Evolutionary conservation across 1,140 invertebrate genomes (phyloP), one percentile per base, ranked within the genome.

Genomic region (Eurosta solidaginis): DNA sequence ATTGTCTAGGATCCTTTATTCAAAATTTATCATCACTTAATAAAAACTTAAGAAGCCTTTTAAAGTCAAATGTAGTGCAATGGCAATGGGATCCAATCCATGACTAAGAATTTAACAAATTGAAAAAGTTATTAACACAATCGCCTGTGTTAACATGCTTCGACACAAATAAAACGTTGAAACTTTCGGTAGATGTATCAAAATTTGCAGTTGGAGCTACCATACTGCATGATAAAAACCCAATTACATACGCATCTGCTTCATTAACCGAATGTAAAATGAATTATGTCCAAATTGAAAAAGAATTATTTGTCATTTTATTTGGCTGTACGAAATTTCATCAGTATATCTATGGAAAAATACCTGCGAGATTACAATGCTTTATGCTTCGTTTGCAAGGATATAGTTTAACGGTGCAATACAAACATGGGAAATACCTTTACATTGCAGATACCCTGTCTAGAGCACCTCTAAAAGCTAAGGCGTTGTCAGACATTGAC

Each of bases 381-480:
- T 81, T 83, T 79, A 79, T 85, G 77, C 74, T 90, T 7, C 80
- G 80, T 77, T 63, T 89, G 47, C 84, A 85, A 75, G 74, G 79
- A 74, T 89, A 87, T 83, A 82, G 89, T 79, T 83, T 90, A 45
- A 79, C 82, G 40, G 79, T 90, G 5, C 50, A 74, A n/a, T 90
- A 87, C 78, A 82, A 80, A 79, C 84, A 83, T 33, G 89, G 89
- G 7, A 89, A 88, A 83, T 81, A 84, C 29, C 82, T 90, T 80
- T 86, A 83, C 79, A 81, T 89, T 40, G 83, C 88, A 63, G 88
- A 90, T 83, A 85, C 85, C n/a, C 82, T 88, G 78, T 87, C 88
- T 73, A 78, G 89, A 81, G 82, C 84, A 7, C 80, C 83, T 73
- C 42, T 80, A 10, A 77, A 73, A 78, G 12, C 80, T 45, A 77